Evolutionary conservation across 2,797 vertebrate species (phyloP).

Genomic region (Botia kubotai): DNA sequence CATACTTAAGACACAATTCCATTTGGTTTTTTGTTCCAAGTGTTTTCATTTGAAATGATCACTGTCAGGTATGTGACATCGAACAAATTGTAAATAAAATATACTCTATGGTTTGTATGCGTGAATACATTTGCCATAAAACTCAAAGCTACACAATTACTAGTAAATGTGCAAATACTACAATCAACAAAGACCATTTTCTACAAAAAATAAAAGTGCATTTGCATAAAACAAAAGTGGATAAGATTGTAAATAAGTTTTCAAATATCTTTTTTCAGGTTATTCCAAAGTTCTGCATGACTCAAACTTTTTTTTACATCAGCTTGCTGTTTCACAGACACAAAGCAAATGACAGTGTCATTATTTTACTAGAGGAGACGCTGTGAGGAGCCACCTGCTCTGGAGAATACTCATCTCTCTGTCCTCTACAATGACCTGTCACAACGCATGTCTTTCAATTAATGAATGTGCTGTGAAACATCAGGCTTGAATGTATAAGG

Average conservation of each 20-base stretch:
- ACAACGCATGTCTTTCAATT: slow-evolving; percentile 62
- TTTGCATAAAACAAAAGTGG: background rate
- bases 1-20: background rate
- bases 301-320: slow-evolving; percentile 63
- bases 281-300: background rate
- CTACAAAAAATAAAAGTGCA: background rate
- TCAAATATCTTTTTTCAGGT: background rate
- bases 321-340: slow-evolving; percentile 47
- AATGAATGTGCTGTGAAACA: slow-evolving; percentile 7
- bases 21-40: slow-evolving; percentile 3
- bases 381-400: slow-evolving; percentile 78
- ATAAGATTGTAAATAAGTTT: background rate
- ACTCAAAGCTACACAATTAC: background rate
- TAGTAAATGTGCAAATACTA: background rate
- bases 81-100: slow-evolving; percentile 28
- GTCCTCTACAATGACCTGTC: slow-evolving; percentile 72
- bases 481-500: background rate
- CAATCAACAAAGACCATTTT: background rate
- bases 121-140: slow-evolving; percentile 2
- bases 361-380: slow-evolving; percentile 74
- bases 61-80: slow-evolving; percentile 15
- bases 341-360: slow-evolving; percentile 63
- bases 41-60: slow-evolving; percentile 3
- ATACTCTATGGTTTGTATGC: slow-evolving; percentile 14
- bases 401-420: slow-evolving; percentile 68